Base-by-base conservation (phyloP, 1,140 invertebrate species). In the Caerostris extrusa region DNA sequence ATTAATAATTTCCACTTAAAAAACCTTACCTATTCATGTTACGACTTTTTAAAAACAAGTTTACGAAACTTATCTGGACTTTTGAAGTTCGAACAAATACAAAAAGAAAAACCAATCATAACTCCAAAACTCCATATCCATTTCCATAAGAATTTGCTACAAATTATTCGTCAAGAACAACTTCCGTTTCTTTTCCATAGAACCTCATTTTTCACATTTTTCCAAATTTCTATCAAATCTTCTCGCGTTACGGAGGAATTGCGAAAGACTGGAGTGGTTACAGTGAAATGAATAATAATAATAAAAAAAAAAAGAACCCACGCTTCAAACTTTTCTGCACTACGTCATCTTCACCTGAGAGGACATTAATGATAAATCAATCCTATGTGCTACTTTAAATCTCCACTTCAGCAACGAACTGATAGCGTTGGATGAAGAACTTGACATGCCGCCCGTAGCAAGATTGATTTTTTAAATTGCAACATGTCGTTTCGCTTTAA, bases 121-220 rank as follows among this genome's bases (percentile, higher is more conserved):
- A 34, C 69, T 71, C 10, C 19, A 71, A 71, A 71, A 71, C 7
- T 34, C 69, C 19, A 34, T 71, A 71, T 71, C 69, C 7, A 71
- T 71, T 71, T 71, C 69, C 69, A 71, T 71, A 71, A 71, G 50
- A 71, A 71, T 71, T 71, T 19, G 69, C 50, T 71, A 71, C 34
- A 71, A 71, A 8, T 71, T 71, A 71, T 71, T 71, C 69, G 19
- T 71, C 69, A 71, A 71, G 19, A 50, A 71, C 69, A 10, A 34
- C 69, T 71, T 34, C 34, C 19, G n/a, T 71, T n/a, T 12, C 50
- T 71, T 71, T 50, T 4, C 69, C 7, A 3, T 69, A 4, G 19
- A 34, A 34, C 50, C 10, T 77, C 10, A 12, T 7, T 12, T 10
- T 4, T 8, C 12, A 5, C 61, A 5, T 10, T 14, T 64, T 14